phyloP scores from a whole-genome alignment of 64 coral and sea anemone species.

The Dendronephthya gigantea region DNA sequence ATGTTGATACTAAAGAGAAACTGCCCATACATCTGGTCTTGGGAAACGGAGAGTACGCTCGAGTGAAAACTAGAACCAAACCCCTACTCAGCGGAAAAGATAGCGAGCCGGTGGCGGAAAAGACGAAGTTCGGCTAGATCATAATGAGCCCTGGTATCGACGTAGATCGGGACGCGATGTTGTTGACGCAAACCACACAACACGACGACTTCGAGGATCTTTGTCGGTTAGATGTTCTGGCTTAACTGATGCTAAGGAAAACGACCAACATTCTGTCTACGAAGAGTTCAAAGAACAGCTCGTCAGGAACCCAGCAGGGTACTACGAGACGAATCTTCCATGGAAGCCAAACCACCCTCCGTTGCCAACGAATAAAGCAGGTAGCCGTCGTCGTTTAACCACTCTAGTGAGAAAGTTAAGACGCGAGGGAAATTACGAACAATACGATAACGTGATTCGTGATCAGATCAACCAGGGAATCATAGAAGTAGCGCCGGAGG shows the following conservation, averaged over 20 bases:
- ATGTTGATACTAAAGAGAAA: too few species aligned
- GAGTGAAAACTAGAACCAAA: too few species aligned
- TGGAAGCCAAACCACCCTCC: neutral
- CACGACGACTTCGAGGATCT: conserved; percentile 1
- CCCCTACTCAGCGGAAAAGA: too few species aligned
- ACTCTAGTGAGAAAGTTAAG: neutral
- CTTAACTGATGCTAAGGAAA: neutral
- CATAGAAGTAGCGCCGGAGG: neutral
- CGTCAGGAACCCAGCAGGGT: neutral
- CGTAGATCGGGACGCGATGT: too few species aligned
- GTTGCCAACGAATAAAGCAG: neutral
- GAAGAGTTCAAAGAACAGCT: conserved; percentile 15
- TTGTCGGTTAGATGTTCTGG: conserved; percentile 16
- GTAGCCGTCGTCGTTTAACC: neutral
- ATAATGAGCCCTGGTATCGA: too few species aligned
- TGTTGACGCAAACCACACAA: too few species aligned
- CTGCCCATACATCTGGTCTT: too few species aligned
- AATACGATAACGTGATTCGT: conserved; percentile 16
- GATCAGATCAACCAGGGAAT: neutral
- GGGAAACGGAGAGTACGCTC: too few species aligned
- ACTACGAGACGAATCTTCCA: neutral
- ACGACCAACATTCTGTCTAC: neutral
- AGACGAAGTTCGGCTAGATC: too few species aligned
- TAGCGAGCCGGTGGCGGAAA: too few species aligned
- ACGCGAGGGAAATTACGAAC: neutral